These are phyloP conservation scores for Sebastiscus albofasciatus DNA, from an alignment of 2,797 vertebrate species.

Conservation along the genomic window DNA sequence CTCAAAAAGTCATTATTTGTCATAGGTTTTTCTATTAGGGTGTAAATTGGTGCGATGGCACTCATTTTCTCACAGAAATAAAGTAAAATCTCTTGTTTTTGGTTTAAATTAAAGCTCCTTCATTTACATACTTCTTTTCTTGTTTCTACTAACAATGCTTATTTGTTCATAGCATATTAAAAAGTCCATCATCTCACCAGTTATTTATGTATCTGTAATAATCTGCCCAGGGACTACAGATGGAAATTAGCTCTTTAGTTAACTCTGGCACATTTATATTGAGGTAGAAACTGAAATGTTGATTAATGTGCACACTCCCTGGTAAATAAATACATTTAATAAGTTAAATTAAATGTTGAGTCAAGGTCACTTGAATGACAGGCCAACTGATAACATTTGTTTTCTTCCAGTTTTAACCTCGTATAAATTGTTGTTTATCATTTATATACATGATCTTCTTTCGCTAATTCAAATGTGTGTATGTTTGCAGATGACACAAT, in stretches of 20 bases:
- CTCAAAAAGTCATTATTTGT: conserved; percentile 11
- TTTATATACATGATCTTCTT: neutral
- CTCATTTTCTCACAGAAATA: conserved; percentile 4
- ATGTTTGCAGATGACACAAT: neutral
- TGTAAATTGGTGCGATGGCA: conserved; percentile 14
- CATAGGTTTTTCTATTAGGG: neutral
- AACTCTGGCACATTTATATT: no score
- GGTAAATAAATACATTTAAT: no score
- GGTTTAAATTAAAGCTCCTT: conserved; percentile 7
- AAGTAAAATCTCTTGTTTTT: neutral
- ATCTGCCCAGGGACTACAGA: no score
- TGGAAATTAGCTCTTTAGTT: no score
- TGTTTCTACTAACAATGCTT: neutral
- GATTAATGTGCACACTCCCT: no score
- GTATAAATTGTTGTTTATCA: neutral
- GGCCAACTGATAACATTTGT: neutral
- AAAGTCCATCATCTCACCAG: neutral
- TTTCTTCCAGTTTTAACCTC: neutral
- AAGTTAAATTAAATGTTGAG: neutral
- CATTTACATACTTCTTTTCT: neutral
- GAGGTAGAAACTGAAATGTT: no score
- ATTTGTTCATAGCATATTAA: neutral
- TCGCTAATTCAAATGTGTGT: neutral
- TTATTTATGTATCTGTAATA: no score
- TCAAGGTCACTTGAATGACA: conserved; percentile 31